Evolutionary conservation across 2,888 invertebrate genomes (phyloP).

Genomic region (Fissipunctia ypsillon): DNA sequence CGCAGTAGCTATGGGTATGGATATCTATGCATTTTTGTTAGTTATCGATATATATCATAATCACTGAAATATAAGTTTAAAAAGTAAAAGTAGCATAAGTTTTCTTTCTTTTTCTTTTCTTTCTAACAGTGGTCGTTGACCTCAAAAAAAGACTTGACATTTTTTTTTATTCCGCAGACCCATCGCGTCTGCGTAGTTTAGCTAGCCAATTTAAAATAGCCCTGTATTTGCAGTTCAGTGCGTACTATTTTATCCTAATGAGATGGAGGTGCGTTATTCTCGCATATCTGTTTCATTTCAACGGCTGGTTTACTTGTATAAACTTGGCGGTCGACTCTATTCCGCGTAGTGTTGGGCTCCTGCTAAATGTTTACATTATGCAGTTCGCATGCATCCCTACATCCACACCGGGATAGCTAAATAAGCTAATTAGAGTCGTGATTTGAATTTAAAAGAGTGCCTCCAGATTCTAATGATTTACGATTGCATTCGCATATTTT

Average conservation of each 20-base stretch:
- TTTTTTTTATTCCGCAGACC: too few species aligned
- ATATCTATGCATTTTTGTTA: too few species aligned
- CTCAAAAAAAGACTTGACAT: too few species aligned
- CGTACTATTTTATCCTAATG: constrained; percentile 58
- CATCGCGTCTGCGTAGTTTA: too few species aligned
- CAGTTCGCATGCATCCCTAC: constrained; percentile 62
- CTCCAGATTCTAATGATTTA: constrained; percentile 21
- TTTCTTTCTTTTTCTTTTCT: too few species aligned
- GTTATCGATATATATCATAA: too few species aligned
- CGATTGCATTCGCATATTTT: constrained; percentile 50
- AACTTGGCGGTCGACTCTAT: constrained; percentile 55
- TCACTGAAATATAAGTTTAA: too few species aligned
- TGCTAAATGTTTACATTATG: constrained; percentile 63
- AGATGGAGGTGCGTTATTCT: constrained; percentile 46
- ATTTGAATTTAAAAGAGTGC: constrained; percentile 47
- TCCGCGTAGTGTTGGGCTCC: constrained; percentile 61
- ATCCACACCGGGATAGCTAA: constrained; percentile 50
- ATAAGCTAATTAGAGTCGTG: constrained; percentile 62
- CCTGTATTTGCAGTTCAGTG: constrained; percentile 40
- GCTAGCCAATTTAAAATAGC: too few species aligned
- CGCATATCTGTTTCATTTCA: constrained; percentile 64
- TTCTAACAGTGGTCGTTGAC: too few species aligned
- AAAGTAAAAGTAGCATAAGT: too few species aligned
- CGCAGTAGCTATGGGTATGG: too few species aligned
- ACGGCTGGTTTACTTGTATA: constrained; percentile 58